Evolutionary conservation across 1,140 invertebrate genomes (phyloP).

Genomic region (Acromyrmex heyeri): DNA sequence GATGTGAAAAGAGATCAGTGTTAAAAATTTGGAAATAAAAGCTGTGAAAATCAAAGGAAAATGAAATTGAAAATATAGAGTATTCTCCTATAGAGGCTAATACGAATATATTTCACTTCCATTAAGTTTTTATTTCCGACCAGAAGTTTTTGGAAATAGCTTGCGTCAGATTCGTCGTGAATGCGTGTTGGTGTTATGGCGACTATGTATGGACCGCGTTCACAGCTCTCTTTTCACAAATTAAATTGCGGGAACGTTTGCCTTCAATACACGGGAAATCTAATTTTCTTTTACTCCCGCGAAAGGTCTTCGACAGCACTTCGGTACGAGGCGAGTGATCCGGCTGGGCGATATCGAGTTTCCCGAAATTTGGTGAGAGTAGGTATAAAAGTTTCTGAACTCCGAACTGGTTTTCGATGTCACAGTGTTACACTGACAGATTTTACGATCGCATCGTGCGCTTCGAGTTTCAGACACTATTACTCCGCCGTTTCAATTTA

Average conservation of each 20-base stretch:
- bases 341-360: conserved; percentile 50
- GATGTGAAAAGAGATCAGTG: background rate
- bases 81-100: background rate
- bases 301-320: conserved; percentile 36
- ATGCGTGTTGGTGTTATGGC: background rate
- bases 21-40: background rate
- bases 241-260: conserved; percentile 56
- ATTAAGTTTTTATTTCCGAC: background rate
- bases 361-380: conserved; percentile 43
- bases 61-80: background rate
- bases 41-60: background rate
- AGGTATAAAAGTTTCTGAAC: conserved; percentile 48
- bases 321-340: conserved; percentile 30
- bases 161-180: background rate
- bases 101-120: conserved; percentile 9
- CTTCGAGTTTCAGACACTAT: conserved; percentile 31
- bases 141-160: background rate
- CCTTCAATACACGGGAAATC: conserved; percentile 45
- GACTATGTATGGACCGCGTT: background rate
- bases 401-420: conserved; percentile 51
- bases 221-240: conserved; percentile 31
- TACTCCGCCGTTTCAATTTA: conserved; percentile 28
- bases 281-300: conserved; percentile 50
- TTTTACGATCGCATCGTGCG: conserved; percentile 42
- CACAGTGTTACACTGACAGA: conserved; percentile 50